Conservation (phyloP, 2,888 invertebrate species). For the Tipula confusa region DNA sequence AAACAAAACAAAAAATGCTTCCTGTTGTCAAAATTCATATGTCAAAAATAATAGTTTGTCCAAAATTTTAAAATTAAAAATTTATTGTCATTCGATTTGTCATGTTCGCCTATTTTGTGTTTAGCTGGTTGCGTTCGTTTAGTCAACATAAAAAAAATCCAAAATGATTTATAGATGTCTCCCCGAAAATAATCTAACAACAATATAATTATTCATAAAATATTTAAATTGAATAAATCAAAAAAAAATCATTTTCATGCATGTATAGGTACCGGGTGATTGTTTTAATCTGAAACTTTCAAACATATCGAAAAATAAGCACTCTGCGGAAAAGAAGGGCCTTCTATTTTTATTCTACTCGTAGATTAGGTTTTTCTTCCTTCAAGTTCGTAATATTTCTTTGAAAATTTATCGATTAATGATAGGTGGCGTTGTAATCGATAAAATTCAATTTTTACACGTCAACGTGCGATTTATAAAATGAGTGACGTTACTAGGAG, state of each 20-base stretch:
- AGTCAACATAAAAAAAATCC: not conserved
- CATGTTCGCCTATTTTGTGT: slow-evolving; percentile 5
- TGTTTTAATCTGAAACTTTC: too few species aligned
- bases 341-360: too few species aligned
- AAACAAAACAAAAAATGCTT: not conserved
- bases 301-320: too few species aligned
- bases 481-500: too few species aligned
- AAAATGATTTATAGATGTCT: not conserved
- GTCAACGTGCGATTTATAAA: too few species aligned
- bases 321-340: too few species aligned
- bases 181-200: not conserved
- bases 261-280: too few species aligned
- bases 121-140: not conserved
- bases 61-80: not conserved
- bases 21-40: slow-evolving; percentile 16
- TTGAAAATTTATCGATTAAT: too few species aligned
- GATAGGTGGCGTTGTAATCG: too few species aligned
- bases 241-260: not conserved
- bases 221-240: slow-evolving; percentile 4
- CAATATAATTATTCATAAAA: slow-evolving; percentile 20
- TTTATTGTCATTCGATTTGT: slow-evolving; percentile 20
- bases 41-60: slow-evolving; percentile 12
- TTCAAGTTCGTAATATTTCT: too few species aligned
- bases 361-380: too few species aligned
- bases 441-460: too few species aligned